A percentile compares a stretch with the other conserved stretches of the same genome.
Evolutionary conservation across 1,140 invertebrate genomes (phyloP).

Genomic region (Drosophila rhopaloa): DNA sequence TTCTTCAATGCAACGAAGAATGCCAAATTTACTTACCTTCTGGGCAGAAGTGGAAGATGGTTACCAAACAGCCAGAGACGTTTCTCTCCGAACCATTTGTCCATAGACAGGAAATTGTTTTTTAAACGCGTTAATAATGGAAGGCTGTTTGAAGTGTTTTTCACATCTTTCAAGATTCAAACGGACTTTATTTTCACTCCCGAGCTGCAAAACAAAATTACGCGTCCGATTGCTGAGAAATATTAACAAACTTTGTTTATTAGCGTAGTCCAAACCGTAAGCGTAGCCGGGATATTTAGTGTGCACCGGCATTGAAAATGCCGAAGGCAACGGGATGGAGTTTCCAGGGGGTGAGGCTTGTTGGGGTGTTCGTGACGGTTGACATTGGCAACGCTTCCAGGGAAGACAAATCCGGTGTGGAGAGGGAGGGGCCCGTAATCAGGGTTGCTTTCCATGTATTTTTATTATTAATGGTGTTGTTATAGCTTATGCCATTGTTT

Average conservation of each 20-base stretch:
- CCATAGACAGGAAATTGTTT: conserved; percentile 86
- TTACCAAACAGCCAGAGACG: conserved; percentile 94
- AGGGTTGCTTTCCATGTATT: conserved; percentile 53
- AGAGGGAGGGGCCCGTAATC: neutral
- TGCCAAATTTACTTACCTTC: conserved; percentile 87
- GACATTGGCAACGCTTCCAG: conserved; percentile 71
- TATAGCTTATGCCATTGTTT: conserved; percentile 44
- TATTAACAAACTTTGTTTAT: conserved; percentile 79
- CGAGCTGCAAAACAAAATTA: conserved; percentile 50
- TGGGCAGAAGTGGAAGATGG: conserved; percentile 91
- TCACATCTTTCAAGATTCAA: conserved; percentile 22
- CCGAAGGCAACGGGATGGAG: conserved; percentile 39
- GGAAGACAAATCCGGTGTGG: conserved; percentile 7
- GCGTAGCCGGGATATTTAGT: conserved; percentile 65
- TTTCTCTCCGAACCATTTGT: conserved; percentile 95
- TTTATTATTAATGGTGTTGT: conserved; percentile 76
- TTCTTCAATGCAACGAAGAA: conserved; percentile 34
- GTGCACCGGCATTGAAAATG: conserved; percentile 70
- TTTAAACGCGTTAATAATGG: conserved; percentile 2
- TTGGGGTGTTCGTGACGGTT: conserved; percentile 73
- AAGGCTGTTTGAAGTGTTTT: conserved; percentile 8
- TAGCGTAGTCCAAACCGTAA: conserved; percentile 48
- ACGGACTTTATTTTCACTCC: conserved; percentile 44
- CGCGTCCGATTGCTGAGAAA: conserved; percentile 61
- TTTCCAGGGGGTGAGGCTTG: conserved; percentile 40